These are phyloP conservation scores for Amblyopsis rosae DNA, from an alignment of 2,113 vertebrate species.

Conservation along the genomic window DNA sequence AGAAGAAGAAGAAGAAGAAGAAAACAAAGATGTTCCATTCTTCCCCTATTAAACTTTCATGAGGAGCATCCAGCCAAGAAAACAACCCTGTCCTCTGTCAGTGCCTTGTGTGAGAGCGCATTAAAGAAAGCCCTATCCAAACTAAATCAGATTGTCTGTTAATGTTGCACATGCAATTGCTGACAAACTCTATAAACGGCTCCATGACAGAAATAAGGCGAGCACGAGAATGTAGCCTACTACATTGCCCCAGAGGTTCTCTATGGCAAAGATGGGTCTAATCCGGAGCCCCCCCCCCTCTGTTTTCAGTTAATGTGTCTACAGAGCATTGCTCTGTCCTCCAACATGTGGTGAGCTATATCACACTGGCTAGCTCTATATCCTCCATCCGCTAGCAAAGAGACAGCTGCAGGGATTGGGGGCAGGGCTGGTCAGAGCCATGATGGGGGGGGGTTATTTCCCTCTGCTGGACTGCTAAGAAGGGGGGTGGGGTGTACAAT, in stretches of 20 bases:
- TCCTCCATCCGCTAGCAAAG: conserved; percentile 17
- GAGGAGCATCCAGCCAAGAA: conserved; percentile 17
- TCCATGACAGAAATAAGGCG: background rate
- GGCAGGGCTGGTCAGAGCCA: conserved; percentile 19
- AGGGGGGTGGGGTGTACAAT: background rate
- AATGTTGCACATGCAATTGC: no score
- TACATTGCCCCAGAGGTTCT: conserved; percentile 20
- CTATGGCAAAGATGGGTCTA: conserved; percentile 28
- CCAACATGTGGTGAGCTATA: conserved; percentile 59
- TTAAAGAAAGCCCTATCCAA: background rate
- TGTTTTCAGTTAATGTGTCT: conserved; percentile 21
- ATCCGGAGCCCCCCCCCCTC: conserved; percentile 28
- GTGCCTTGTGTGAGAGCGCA: background rate
- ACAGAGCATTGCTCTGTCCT: conserved; percentile 56
- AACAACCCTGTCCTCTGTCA: background rate
- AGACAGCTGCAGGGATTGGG: conserved; percentile 65
- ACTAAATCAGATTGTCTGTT: no score
- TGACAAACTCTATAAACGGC: background rate
- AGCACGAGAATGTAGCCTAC: background rate
- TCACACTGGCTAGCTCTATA: conserved; percentile 6
- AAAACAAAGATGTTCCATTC: conserved; percentile 21
- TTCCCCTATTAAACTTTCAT: conserved; percentile 40
- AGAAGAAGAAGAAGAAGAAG: conserved; percentile 27
- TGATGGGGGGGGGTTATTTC: conserved; percentile 38
- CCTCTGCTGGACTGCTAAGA: conserved; percentile 24